A percentile compares a stretch with the other conserved stretches of the same genome.
phyloP scores from a whole-genome alignment of 2,888 invertebrate species.

The Dryomyza anilis region DNA sequence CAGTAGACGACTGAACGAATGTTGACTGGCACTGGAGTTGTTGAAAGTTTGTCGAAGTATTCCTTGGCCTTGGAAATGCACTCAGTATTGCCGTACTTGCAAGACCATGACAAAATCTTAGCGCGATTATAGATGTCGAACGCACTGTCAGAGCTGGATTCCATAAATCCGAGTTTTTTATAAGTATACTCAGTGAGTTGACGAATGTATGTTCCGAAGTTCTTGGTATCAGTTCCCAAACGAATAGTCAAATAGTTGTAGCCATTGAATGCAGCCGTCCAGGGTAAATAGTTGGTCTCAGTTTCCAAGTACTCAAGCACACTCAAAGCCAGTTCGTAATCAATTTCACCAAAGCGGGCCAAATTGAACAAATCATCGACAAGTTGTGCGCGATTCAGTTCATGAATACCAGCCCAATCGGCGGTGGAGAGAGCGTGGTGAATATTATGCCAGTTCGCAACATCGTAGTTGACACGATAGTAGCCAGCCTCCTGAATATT shows the following conservation, averaged over 20 bases:
- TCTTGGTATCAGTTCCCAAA: slow-evolving; percentile 59
- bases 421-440: slow-evolving; percentile 36
- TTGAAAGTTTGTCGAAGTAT: slow-evolving; percentile 45
- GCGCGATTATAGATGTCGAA: slow-evolving; percentile 67
- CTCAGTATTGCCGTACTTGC: slow-evolving; percentile 65
- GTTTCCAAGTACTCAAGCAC: slow-evolving; percentile 71
- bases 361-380: slow-evolving; percentile 75
- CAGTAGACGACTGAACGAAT: slow-evolving; percentile 48
- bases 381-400: slow-evolving; percentile 73
- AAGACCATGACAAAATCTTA: slow-evolving; percentile 68
- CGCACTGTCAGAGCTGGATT: slow-evolving; percentile 60
- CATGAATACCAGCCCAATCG: slow-evolving; percentile 44
- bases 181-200: slow-evolving; percentile 63
- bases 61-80: slow-evolving; percentile 63
- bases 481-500: slow-evolving; percentile 54
- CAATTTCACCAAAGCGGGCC: slow-evolving; percentile 65
- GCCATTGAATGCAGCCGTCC: slow-evolving; percentile 69
- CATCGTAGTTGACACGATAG: slow-evolving; percentile 74
- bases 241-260: slow-evolving; percentile 38
- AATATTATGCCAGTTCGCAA: slow-evolving; percentile 63
- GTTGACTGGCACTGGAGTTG: slow-evolving; percentile 52
- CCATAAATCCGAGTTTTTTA: slow-evolving; percentile 62
- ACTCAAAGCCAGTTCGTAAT: slow-evolving; percentile 64
- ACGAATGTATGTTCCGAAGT: slow-evolving; percentile 62
- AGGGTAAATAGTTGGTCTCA: slow-evolving; percentile 77